Conservation (phyloP, 2,888 invertebrate species). For the Syritta pipiens region DNA sequence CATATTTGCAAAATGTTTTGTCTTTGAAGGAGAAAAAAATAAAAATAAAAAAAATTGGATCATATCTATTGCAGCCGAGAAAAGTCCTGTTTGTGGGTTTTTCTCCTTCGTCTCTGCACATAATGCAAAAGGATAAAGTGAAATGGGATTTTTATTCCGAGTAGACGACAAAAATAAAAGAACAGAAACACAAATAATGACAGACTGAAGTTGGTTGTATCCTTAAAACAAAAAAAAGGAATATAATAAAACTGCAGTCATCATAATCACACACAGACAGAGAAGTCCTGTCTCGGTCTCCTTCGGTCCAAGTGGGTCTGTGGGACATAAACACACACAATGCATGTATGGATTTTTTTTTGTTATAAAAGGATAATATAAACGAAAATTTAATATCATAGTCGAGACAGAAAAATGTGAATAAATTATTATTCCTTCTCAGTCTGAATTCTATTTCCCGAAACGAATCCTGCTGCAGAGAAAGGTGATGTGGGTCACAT, state of each 20-base stretch:
- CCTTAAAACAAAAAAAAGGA: conserved; percentile 8
- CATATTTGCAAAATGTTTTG: conserved; percentile 41
- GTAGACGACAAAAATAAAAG: no score
- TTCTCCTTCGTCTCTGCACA: conserved; percentile 1
- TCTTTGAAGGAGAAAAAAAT: background rate
- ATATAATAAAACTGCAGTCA: conserved; percentile 34
- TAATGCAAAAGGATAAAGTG: conserved; percentile 18
- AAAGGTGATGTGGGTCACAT: conserved; percentile 51
- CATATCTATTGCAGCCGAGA: conserved; percentile 29
- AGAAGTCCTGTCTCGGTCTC: background rate
- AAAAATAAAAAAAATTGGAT: background rate
- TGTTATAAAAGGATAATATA: conserved; percentile 32
- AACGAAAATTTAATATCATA: conserved; percentile 54
- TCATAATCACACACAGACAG: conserved; percentile 45
- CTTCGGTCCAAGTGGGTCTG: conserved; percentile 44
- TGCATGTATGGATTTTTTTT: background rate
- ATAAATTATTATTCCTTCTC: conserved; percentile 44
- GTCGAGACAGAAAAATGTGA: conserved; percentile 59
- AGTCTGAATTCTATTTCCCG: conserved; percentile 15
- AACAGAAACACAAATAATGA: conserved; percentile 26
- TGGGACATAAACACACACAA: conserved; percentile 36
- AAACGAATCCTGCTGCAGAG: background rate
- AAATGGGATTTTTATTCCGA: conserved; percentile 16
- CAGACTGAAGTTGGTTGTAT: conserved; percentile 13
- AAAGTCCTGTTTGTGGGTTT: no score